A percentile compares a stretch with the other conserved stretches of the same genome.
Evolutionary conservation across 2,888 invertebrate genomes (phyloP).

Genomic region (Cordylochernes scorpioides): DNA sequence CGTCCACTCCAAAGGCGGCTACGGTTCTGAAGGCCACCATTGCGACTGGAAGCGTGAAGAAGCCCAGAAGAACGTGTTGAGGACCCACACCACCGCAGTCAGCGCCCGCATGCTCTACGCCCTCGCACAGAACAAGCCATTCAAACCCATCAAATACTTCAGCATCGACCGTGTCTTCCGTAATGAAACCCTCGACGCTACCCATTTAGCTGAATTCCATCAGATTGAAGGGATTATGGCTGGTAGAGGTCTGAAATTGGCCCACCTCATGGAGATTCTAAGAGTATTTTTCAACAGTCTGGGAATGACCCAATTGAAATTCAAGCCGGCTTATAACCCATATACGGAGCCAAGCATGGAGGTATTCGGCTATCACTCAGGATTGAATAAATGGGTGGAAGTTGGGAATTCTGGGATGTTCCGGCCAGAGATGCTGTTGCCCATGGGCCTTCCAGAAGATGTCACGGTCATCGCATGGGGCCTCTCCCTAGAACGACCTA

Average conservation of each 20-base stretch:
- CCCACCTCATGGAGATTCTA: constrained; percentile 63
- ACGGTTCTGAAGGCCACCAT: constrained; percentile 64
- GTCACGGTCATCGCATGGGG: constrained; percentile 93
- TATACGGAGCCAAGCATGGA: constrained; percentile 99
- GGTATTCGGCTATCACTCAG: constrained; percentile 82
- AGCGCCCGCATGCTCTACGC: constrained; percentile 80
- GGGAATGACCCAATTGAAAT: too few species aligned
- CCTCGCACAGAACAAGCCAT: constrained; percentile 56
- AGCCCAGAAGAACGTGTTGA: constrained; percentile 73
- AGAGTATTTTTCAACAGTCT: constrained; percentile 76
- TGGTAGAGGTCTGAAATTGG: constrained; percentile 59
- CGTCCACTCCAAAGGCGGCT: constrained; percentile 74
- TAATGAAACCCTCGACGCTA: constrained; percentile 93
- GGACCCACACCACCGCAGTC: constrained; percentile 93
- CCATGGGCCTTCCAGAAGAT: constrained; percentile 81
- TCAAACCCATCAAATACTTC: constrained; percentile 77
- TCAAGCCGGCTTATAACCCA: constrained; percentile 96
- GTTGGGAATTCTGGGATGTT: constrained; percentile 93
- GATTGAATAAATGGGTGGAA: constrained; percentile 52
- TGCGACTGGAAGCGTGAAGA: constrained; percentile 87
- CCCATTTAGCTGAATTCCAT: constrained; percentile 94
- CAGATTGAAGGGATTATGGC: constrained; percentile 93
- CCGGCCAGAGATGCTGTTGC: constrained; percentile 81
- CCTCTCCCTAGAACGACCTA: constrained; percentile 73
- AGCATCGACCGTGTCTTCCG: constrained; percentile 94